These are phyloP conservation scores for Troilus luridus DNA, from an alignment of 2,888 invertebrate genomes.

Conservation along the genomic window DNA sequence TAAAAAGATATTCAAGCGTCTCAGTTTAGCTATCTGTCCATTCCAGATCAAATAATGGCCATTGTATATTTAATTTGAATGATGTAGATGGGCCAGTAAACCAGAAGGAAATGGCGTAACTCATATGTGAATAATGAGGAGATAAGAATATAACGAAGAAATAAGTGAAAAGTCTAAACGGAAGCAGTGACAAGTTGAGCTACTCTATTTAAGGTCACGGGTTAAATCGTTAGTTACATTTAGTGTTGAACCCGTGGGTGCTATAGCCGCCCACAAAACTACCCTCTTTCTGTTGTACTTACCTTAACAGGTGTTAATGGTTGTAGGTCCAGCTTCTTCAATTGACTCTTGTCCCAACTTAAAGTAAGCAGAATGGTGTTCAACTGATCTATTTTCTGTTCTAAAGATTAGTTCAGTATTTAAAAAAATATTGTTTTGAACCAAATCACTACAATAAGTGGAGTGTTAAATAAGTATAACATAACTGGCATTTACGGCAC, in stretches of 20 bases:
- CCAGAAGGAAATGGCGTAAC: too few relatives aligned
- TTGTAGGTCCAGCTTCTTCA: background rate
- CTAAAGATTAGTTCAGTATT: too few relatives aligned
- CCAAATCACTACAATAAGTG: too few relatives aligned
- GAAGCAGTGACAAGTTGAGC: background rate
- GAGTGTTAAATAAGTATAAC: too few relatives aligned
- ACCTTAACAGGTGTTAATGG: background rate
- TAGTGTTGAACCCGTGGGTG: background rate
- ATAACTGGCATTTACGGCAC: too few relatives aligned
- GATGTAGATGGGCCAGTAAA: too few relatives aligned
- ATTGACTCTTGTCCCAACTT: background rate
- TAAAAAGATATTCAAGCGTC: too few relatives aligned
- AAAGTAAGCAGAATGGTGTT: background rate
- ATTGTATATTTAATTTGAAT: too few relatives aligned
- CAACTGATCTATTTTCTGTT: background rate
- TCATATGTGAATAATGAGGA: background rate
- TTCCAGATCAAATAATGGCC: too few relatives aligned
- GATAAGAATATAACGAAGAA: background rate
- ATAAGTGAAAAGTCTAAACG: background rate
- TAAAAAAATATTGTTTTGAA: too few relatives aligned
- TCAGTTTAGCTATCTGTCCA: too few relatives aligned
- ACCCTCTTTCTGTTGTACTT: background rate
- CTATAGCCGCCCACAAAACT: background rate
- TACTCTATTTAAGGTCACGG: background rate
- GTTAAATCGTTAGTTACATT: background rate